These are phyloP conservation scores for Pediacus dermestoides DNA, from an alignment of 2,888 invertebrate species.

Conservation along the genomic window DNA sequence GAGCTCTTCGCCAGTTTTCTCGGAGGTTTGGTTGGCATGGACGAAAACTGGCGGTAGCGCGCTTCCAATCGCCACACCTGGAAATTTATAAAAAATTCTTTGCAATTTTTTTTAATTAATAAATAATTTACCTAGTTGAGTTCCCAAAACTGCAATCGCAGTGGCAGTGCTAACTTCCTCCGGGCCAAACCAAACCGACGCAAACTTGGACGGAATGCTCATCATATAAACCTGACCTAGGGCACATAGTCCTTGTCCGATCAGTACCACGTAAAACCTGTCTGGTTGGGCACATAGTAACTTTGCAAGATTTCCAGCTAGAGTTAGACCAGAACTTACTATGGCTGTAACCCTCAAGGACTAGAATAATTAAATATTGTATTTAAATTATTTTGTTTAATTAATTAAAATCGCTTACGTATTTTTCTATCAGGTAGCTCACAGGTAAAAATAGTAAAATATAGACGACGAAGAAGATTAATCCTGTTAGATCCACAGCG, in stretches of 20 bases:
- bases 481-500: constrained; percentile 87
- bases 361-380: constrained; percentile 44
- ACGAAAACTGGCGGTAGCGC: constrained; percentile 32
- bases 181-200: constrained; percentile 84
- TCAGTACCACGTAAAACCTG: constrained; percentile 60
- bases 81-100: too few species aligned
- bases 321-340: constrained; percentile 56
- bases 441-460: constrained; percentile 94
- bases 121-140: constrained; percentile 70
- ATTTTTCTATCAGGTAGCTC: constrained; percentile 66
- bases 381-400: not conserved
- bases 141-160: constrained; percentile 95
- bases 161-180: constrained; percentile 91
- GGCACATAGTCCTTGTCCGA: constrained; percentile 57
- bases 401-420: constrained; percentile 27
- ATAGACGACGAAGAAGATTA: constrained; percentile 94
- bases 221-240: constrained; percentile 63
- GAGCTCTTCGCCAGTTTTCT: constrained; percentile 25
- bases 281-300: constrained; percentile 58
- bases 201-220: constrained; percentile 63
- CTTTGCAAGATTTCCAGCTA: constrained; percentile 59
- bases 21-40: constrained; percentile 18
- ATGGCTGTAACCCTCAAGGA: constrained; percentile 54
- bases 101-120: constrained; percentile 46
- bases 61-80: constrained; percentile 30